Evolutionary conservation across 2,113 vertebrate species (phyloP), one percentile per base, ranked within the genome.

Genomic region (Tricholaema leucomelas): DNA sequence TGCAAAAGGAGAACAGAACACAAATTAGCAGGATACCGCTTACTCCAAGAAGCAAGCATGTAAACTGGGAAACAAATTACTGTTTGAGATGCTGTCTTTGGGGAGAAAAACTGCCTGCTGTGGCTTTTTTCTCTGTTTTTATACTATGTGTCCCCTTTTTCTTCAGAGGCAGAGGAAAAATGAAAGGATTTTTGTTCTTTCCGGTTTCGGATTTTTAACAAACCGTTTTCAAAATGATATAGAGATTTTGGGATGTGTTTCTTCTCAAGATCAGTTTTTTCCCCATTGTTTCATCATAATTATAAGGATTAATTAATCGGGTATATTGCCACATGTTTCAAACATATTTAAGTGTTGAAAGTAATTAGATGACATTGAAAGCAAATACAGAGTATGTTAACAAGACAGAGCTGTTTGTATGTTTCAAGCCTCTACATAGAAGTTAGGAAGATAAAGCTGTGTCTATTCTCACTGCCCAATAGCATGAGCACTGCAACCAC

Each of bases 1-100:
- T 94, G 65, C 87, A 69, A 81, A 90, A 82, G 63, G 85, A 94
- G 96, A 94, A 79, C 87, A 87, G 73, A 91, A 89, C 87, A 67
- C 74, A 75, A 94, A 89, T 93, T 54, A 85, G 91, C 83, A 76
- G 87, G 78, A 77, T 88, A 69, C 55, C 4, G 0, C 77, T 92
- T 66, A 54, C 55, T 78, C 69, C 67, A 33, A 88, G 91, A 70
- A 58, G 42, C 66, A 70, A 91, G 55, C 21, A 0, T 91, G 69
- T 71, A 89, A 92, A 93, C 87, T 76, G 72, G 79, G 66, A 80
- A 85, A 60, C 71, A 92, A 74, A 88, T 82, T 61, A 36, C 56
- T 65, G 44, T 48, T 66, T 58, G 76, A 93, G 69, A 55, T 52
- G n/a, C 28, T 33, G 61, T 73, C 69, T 84, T 67, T 73, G 44